Conservation (phyloP, 37 sponge, comb jelly and placozoan genomes). For the Bolinopsis microptera region DNA sequence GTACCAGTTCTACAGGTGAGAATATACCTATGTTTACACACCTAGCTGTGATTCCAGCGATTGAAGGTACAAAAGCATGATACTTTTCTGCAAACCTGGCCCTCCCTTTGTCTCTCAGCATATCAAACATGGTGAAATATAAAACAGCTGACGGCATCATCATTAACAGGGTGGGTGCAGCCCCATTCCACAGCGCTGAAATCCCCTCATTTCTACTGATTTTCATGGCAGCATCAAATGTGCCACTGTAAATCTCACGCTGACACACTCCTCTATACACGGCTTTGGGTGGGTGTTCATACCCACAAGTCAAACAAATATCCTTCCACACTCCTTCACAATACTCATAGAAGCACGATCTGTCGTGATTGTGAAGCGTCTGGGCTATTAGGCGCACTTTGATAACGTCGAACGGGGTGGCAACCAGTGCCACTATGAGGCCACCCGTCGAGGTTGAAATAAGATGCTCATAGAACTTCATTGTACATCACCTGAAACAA, state of each 20-base stretch:
- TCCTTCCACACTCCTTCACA: slow-evolving; percentile 32
- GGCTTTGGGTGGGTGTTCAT: not conserved
- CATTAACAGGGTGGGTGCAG: slow-evolving; percentile 20
- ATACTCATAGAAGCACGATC: slow-evolving; percentile 40
- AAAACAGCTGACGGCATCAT: slow-evolving; percentile 19
- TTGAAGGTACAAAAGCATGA: slow-evolving; percentile 19
- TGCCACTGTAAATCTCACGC: not conserved
- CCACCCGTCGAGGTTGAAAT: slow-evolving; percentile 17
- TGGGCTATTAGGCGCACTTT: slow-evolving; percentile 43
- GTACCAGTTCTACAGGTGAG: slow-evolving; percentile 25
- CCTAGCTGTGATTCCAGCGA: slow-evolving; percentile 5
- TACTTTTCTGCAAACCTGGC: not conserved
- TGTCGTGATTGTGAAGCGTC: slow-evolving; percentile 47
- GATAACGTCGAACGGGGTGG: slow-evolving; percentile 59
- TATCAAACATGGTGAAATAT: slow-evolving; percentile 53
- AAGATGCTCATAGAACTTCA: slow-evolving; percentile 6
- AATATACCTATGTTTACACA: not conserved
- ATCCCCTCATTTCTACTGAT: slow-evolving; percentile 4
- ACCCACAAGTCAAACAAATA: slow-evolving; percentile 32
- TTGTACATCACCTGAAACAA: not conserved
- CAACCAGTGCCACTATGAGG: slow-evolving; percentile 32
- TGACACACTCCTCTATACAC: slow-evolving; percentile 44
- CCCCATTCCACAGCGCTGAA: slow-evolving; percentile 36
- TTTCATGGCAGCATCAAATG: slow-evolving; percentile 17
- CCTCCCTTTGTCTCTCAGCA: slow-evolving; percentile 27